Percentiles rank a stretch among this genome's conserved stretches.
Evolutionary conservation across 2,888 invertebrate species (phyloP).

Genomic region (Heliconius ismenius): DNA sequence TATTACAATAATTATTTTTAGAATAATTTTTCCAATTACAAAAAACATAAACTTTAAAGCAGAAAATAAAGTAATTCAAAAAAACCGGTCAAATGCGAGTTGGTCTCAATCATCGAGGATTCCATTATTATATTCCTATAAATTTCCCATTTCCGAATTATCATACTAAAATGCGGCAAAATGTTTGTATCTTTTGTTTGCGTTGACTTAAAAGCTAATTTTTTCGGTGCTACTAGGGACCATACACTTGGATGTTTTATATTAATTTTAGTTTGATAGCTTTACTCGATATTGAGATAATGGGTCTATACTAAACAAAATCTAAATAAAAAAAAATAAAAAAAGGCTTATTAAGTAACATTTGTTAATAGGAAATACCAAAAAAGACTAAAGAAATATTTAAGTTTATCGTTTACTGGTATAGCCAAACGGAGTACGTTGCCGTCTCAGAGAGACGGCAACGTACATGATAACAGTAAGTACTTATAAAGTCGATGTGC

Average conservation of each 20-base stretch:
- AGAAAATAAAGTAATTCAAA: no score
- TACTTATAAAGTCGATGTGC: constrained; percentile 42
- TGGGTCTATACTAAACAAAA: neutral
- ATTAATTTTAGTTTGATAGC: neutral
- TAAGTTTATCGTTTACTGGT: neutral
- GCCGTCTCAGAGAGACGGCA: constrained; percentile 44
- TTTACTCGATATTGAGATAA: neutral
- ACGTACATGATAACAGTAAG: constrained; percentile 34
- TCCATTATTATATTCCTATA: neutral
- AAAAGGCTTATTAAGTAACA: neutral
- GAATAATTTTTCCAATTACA: no score
- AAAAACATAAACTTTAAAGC: no score
- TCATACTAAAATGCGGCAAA: neutral
- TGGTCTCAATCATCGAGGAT: neutral
- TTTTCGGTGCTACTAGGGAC: neutral
- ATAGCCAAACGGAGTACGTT: no score
- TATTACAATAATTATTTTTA: no score
- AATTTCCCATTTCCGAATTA: no score
- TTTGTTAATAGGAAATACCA: no score
- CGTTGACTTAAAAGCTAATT: neutral
- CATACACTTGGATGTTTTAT: neutral
- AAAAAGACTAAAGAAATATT: neutral
- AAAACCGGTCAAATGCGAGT: neutral
- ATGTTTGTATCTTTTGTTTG: neutral
- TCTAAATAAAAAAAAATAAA: neutral